Conservation (phyloP, 2,797 vertebrate species). For the Gobio occitaniae region DNA sequence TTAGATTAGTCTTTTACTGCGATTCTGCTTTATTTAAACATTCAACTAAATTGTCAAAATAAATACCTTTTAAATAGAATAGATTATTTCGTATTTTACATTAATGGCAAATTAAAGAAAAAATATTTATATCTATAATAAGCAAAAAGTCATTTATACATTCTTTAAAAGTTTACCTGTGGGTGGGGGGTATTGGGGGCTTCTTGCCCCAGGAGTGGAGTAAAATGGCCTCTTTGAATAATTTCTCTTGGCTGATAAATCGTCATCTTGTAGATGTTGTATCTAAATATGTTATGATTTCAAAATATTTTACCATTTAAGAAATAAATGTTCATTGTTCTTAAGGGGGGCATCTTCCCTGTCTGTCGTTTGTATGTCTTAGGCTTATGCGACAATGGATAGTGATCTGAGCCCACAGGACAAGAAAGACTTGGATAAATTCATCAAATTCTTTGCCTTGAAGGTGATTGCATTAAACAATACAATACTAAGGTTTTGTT, state of each 20-base stretch:
- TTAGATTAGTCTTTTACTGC: background rate
- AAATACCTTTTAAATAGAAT: background rate
- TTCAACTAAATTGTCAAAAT: no score
- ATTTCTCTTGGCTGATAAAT: background rate
- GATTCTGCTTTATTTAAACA: background rate
- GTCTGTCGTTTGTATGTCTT: constrained; percentile 48
- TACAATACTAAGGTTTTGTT: background rate
- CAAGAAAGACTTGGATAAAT: constrained; percentile 99
- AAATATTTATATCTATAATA: background rate
- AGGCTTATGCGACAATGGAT: constrained; percentile 91
- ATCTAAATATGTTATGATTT: background rate
- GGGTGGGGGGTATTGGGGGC: no score
- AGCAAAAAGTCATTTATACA: background rate
- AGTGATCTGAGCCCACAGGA: constrained; percentile 96
- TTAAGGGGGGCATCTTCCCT: background rate
- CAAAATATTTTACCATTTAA: no score
- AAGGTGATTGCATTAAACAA: constrained; percentile 80
- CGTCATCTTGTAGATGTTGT: background rate
- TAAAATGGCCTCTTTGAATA: background rate
- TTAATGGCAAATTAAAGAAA: no score
- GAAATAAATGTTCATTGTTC: background rate
- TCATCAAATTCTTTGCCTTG: constrained; percentile 98
- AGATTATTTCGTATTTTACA: no score
- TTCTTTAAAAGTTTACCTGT: background rate
- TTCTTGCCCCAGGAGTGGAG: background rate